Evolutionary conservation across 2,113 vertebrate species (phyloP), one percentile per base, ranked within the genome.

Genomic region (Cnemophilus loriae): DNA sequence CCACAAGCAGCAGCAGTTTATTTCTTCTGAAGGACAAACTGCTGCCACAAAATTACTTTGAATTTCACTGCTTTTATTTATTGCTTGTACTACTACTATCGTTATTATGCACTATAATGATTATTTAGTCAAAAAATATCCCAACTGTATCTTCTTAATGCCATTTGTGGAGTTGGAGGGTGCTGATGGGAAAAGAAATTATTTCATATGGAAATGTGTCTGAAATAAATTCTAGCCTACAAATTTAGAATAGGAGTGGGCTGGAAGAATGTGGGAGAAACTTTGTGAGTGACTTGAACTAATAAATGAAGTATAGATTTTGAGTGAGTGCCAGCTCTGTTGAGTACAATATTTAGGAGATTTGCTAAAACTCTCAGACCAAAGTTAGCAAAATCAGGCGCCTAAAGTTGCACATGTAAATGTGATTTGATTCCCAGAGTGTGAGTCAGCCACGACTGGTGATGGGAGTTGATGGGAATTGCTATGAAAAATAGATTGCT

Each of bases 31-130:
- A 85, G 87, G 53, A 56, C 53, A 84, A 87, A 78, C 17, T 59
- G 52, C 60, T 89, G 44, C 39, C 90, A 56, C 74, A 87, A 73
- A 95, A 92, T 60, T 9, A 13, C 70, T 78, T 92, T 86, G 18
- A 39, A 32, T 85, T 93, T 92, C 77, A 84, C 3, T 65, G 70
- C 15, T 74, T 52, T 81, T 93, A 73, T 91, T 97, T 96, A 89
- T 53, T 90, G 42, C 5, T 61, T 90, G 83, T 95, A 86, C 64
- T 90, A 60, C 68, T 60, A 27, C 41, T 78, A 11, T 67, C 24
- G 2, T 73, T 74, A 53, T 64, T 87, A 50, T 44, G 46, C 60
- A 55, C 28, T 24, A 4, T 69, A 59, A 90, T 21, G 23, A 76
- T 84, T 75, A 59, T 60, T 61, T 84, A 77, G 24, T 63, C 37